Conservation (phyloP, 2,797 vertebrate species). For the Cheirogaleus major region DNA sequence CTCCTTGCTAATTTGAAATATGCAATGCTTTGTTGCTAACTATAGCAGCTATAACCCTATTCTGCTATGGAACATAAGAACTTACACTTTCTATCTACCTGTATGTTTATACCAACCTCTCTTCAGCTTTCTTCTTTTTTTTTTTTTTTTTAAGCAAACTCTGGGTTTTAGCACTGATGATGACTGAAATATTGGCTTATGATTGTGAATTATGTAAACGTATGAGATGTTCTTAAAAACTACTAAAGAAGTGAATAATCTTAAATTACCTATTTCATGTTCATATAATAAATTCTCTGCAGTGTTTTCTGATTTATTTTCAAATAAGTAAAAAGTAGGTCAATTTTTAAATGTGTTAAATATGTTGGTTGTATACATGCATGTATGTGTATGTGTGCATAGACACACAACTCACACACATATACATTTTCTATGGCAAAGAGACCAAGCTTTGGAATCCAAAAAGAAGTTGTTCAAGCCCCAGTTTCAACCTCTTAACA, state of each 20-base stretch:
- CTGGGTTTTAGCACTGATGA: not conserved
- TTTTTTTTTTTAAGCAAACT: not conserved
- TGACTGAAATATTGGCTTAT: not conserved
- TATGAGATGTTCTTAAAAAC: not conserved
- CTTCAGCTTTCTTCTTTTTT: not conserved
- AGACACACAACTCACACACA: not conserved
- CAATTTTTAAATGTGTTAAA: not conserved
- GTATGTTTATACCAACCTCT: not conserved
- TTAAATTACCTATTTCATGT: not conserved
- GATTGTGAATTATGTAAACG: not conserved
- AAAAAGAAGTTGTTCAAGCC: not conserved
- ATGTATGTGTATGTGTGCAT: not conserved
- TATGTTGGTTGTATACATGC: not conserved
- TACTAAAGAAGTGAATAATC: not conserved
- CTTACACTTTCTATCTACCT: not conserved
- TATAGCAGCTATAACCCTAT: not conserved
- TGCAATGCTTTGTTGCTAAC: not conserved
- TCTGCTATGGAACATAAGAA: not conserved
- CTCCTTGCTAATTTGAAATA: not conserved
- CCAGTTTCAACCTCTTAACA: not conserved
- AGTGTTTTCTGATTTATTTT: slow-evolving; percentile 12
- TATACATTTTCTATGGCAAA: not conserved
- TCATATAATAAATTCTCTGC: not conserved
- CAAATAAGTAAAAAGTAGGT: not conserved
- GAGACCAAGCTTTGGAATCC: not conserved